Evolutionary conservation across 2,888 invertebrate genomes (phyloP).

Genomic region (Nycteola revayana): DNA sequence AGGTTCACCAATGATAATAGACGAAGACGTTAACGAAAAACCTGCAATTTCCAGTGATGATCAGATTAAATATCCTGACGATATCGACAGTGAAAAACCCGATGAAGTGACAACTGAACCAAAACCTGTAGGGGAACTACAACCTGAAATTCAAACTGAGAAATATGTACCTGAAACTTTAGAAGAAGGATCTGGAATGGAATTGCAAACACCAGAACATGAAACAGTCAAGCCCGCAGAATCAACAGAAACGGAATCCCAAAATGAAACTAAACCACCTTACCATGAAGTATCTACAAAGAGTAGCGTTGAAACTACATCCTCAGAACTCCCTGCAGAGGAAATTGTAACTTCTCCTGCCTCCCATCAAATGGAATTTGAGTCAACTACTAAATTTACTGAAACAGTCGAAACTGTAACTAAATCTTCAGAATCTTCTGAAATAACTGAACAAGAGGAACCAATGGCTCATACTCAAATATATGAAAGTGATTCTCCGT

Average conservation of each 20-base stretch:
- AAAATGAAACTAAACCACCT: conserved; percentile 11
- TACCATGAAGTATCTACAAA: conserved; percentile 12
- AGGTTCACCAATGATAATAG: conserved; percentile 2
- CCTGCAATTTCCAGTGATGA: neutral
- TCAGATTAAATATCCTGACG: neutral
- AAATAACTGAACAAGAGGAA: conserved; percentile 19
- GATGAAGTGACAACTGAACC: neutral
- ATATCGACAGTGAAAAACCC: neutral
- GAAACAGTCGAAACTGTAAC: conserved; percentile 11
- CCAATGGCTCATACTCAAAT: conserved; percentile 21
- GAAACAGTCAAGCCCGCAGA: conserved; percentile 9
- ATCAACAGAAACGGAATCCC: conserved; percentile 2
- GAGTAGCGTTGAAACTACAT: conserved; percentile 1
- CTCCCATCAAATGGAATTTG: neutral
- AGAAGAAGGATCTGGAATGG: conserved; percentile 9
- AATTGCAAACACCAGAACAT: conserved; percentile 10
- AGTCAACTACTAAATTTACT: neutral
- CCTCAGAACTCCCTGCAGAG: neutral
- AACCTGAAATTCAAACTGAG: conserved; percentile 1
- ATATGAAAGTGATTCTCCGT: conserved; percentile 17
- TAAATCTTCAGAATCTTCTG: conserved; percentile 11
- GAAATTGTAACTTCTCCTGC: neutral
- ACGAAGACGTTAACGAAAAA: neutral
- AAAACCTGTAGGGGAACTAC: neutral
- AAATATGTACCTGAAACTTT: conserved; percentile 1